Conservation (phyloP, 92 coral and sea anemone genomes). For the Porites rus region DNA sequence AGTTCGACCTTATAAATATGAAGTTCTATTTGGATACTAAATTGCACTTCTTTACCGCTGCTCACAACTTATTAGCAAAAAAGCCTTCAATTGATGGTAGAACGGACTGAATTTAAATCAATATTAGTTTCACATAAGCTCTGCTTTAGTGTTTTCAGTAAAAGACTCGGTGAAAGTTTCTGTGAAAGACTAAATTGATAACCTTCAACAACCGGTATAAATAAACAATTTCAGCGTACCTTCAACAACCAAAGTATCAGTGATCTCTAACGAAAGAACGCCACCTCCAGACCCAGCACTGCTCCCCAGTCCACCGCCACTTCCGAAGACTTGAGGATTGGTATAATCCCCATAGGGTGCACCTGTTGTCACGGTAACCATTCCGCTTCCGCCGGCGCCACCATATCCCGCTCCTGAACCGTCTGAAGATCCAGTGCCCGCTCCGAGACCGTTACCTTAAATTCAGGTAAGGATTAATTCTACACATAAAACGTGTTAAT, state of each 20-base stretch:
- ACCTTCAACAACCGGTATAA: too few relatives aligned
- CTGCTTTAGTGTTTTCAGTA: too few relatives aligned
- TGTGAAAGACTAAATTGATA: too few relatives aligned
- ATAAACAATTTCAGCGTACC: conserved; percentile 57
- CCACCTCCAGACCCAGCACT: conserved; percentile 89
- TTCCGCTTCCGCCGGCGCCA: conserved; percentile 86
- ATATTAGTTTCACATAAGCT: too few relatives aligned
- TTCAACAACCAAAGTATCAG: conserved; percentile 79
- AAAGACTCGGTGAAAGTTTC: too few relatives aligned
- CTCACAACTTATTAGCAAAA: too few relatives aligned
- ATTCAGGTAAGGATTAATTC: neutral
- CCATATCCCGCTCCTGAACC: conserved; percentile 98
- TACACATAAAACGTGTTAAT: neutral
- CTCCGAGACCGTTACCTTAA: conserved; percentile 75
- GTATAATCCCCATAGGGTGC: conserved; percentile 80
- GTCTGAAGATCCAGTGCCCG: conserved; percentile 75
- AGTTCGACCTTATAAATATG: too few relatives aligned
- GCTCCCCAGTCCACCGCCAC: conserved; percentile 91
- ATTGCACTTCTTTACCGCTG: too few relatives aligned
- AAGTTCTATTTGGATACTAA: too few relatives aligned
- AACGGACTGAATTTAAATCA: too few relatives aligned
- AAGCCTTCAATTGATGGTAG: too few relatives aligned
- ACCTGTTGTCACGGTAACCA: conserved; percentile 71
- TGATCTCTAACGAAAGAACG: conserved; percentile 71
- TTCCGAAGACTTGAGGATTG: conserved; percentile 86